Percentiles rank a stretch among this genome's conserved stretches.
Conservation (phyloP, 2,113 vertebrate genomes). For the Poeciliopsis prolifica region DNA sequence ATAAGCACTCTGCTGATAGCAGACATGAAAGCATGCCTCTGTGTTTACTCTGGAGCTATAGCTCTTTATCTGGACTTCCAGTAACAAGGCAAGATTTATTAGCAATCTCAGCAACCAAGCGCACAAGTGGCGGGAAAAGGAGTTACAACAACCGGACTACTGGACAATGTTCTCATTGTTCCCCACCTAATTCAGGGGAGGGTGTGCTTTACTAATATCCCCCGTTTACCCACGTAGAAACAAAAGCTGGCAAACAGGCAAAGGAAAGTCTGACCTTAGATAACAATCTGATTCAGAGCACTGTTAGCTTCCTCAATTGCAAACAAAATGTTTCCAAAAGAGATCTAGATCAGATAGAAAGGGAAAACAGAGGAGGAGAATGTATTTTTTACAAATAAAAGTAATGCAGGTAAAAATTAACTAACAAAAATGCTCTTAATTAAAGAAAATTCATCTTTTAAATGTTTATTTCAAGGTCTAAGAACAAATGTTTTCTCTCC, state of each 20-base stretch:
- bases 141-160: constrained; percentile 13
- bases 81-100: constrained; percentile 44
- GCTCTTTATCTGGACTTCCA: constrained; percentile 27
- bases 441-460: not conserved
- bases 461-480: not conserved
- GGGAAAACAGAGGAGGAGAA: not conserved
- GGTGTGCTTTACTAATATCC: constrained; percentile 55
- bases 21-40: constrained; percentile 14
- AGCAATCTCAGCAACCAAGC: constrained; percentile 35
- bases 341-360: not conserved
- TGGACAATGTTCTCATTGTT: constrained; percentile 72
- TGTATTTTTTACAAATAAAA: not conserved
- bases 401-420: not conserved
- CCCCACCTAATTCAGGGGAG: constrained; percentile 42
- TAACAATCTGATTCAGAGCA: constrained; percentile 41
- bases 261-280: constrained; percentile 40
- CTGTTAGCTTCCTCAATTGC: constrained; percentile 10
- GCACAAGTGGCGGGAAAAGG: constrained; percentile 59
- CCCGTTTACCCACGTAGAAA: constrained; percentile 46
- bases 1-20: constrained; percentile 2
- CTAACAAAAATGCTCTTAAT: not conserved
- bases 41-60: constrained; percentile 13
- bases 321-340: constrained; percentile 14
- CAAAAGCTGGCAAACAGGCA: constrained; percentile 39
- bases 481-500: constrained; percentile 9